A percentile compares a stretch with the other conserved stretches of the same genome.
phyloP scores from a whole-genome alignment of 2,888 invertebrate genomes.

The Andrena minutula region DNA sequence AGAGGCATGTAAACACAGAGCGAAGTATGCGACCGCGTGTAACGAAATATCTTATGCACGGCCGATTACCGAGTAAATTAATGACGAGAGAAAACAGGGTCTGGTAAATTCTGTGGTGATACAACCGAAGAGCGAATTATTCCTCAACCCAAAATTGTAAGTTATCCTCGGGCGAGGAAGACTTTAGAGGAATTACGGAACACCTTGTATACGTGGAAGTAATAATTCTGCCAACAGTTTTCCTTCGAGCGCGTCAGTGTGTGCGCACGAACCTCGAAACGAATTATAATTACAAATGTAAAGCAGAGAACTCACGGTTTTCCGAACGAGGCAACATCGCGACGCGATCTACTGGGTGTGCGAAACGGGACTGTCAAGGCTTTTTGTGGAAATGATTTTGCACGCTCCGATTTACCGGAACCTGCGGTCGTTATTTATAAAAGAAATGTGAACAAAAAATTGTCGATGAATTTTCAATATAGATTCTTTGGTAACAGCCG shows the following conservation, averaged over 20 bases:
- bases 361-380: too few relatives aligned
- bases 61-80: constrained; percentile 66
- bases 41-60: constrained; percentile 58
- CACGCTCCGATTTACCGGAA: too few relatives aligned
- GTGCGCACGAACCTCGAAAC: constrained; percentile 20
- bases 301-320: constrained; percentile 60
- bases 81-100: constrained; percentile 44
- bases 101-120: too few relatives aligned
- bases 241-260: background rate
- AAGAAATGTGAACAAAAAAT: background rate
- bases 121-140: background rate
- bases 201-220: constrained; percentile 7
- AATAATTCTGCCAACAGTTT: constrained; percentile 44
- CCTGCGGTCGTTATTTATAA: background rate
- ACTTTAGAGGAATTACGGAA: background rate
- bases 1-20: constrained; percentile 54
- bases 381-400: too few relatives aligned
- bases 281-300: constrained; percentile 74
- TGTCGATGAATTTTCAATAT: background rate
- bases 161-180: background rate
- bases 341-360: background rate
- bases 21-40: constrained; percentile 54
- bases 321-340: constrained; percentile 49
- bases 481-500: too few relatives aligned
- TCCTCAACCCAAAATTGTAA: background rate